Base-by-base conservation (phyloP, 1,140 invertebrate species). In the Scaptomyza montana region DNA sequence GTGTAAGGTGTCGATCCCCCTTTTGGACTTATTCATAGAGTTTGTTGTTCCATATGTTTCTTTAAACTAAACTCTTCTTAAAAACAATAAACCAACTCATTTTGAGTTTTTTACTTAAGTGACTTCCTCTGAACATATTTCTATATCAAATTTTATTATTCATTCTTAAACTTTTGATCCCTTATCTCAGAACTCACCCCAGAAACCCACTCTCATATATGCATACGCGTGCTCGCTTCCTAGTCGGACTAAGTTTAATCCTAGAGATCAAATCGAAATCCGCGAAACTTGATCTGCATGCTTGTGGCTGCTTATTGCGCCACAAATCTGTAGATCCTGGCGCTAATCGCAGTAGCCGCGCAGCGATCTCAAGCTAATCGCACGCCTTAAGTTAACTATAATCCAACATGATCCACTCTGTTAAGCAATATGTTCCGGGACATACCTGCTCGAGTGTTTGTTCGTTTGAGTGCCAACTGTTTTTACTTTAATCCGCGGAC, bases 341-440 rank as follows among this genome's bases (percentile, higher is more conserved):
- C 84, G 78, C 60, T 73, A 77, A 65, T 71, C 79, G 43, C 54
- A 72, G 72, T 36, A 49, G 76, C 30, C 63, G 62, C 21, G 16
- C 19, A 33, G 7, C 1, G 13, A 39, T 61, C 46, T 16, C 46
- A 36, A 36, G 28, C 57, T 80, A 86, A 85, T 80, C 81, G 69
- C 57, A 49, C 68, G 73, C 30, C 67, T 86, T 86, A 76, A 86
- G 81, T 72, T 86, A 86, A 86, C 81, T 87, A 81, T 86, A 86
- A 86, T 86, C 81, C 56, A 57, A 45, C 47, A 39, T 80, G 63
- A 80, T 80, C 78, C 78, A 49, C 55, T 69, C 51, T 46, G 39
- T 43, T 43, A 43, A 43, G 39, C 39, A n/a, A 43, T 2, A 39
- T 66, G 82, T 80, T 85, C 81, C 79, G 47, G 61, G 19, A 12